Evolutionary conservation across 1,140 invertebrate genomes (phyloP).

Genomic region (Lysiphlebus fabarum): DNA sequence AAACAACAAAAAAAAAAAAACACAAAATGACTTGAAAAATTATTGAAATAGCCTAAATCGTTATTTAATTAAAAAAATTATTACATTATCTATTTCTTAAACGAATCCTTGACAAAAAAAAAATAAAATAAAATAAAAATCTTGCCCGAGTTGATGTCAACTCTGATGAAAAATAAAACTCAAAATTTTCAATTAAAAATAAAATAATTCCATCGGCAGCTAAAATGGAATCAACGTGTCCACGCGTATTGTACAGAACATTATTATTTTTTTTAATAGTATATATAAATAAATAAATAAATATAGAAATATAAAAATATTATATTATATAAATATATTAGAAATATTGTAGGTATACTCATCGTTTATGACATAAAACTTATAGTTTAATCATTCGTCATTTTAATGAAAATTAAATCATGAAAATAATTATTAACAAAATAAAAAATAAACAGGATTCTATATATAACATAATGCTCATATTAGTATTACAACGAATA

Average conservation of each 20-base stretch:
- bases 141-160: constrained; percentile 11
- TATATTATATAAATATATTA: constrained; percentile 10
- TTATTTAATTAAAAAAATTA: no score
- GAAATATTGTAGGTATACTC: constrained; percentile 38
- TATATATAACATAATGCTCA: constrained; percentile 52
- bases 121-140: background rate
- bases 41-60: no score
- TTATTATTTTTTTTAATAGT: constrained; percentile 31
- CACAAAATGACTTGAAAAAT: no score
- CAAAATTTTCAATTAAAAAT: background rate
- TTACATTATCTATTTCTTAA: no score
- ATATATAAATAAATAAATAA: constrained; percentile 6
- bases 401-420: constrained; percentile 29
- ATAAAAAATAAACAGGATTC: constrained; percentile 39
- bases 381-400: constrained; percentile 46
- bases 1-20: no score
- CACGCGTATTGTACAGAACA: constrained; percentile 45
- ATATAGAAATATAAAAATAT: constrained; percentile 9
- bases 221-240: constrained; percentile 36
- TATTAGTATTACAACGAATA: constrained; percentile 55
- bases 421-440: constrained; percentile 32
- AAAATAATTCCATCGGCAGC: constrained; percentile 36
- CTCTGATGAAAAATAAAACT: background rate
- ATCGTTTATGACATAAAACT: constrained; percentile 38
- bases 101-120: background rate